Evolutionary conservation across 53 echinoderm and acorn worm species (phyloP).

Genomic region (Paelopatides confundens): DNA sequence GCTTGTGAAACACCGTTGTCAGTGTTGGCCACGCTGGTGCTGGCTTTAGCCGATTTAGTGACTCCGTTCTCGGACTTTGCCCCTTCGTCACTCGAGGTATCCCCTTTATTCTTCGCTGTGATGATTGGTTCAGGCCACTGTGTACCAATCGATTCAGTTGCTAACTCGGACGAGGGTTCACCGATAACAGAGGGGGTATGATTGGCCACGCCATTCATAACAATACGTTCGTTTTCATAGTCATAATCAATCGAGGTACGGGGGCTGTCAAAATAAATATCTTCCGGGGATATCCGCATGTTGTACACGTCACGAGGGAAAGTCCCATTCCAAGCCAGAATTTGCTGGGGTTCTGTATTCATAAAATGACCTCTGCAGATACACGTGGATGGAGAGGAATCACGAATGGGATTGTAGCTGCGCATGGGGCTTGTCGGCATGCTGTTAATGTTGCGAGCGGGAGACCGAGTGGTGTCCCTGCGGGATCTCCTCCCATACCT

Average conservation of each 20-base stretch:
- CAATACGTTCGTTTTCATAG: constrained; percentile 68
- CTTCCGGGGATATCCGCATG: constrained; percentile 69
- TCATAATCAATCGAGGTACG: constrained; percentile 92
- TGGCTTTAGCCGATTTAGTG: constrained; percentile 10
- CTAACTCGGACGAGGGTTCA: constrained; percentile 68
- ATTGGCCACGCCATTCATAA: constrained; percentile 55
- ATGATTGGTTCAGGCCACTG: constrained; percentile 96
- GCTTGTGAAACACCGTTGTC: constrained; percentile 31
- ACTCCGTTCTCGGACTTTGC: constrained; percentile 41
- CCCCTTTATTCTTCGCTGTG: constrained; percentile 61
- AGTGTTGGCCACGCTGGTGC: neutral
- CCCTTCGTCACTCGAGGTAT: constrained; percentile 23
- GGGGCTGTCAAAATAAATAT: constrained; percentile 86
- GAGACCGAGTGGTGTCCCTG: constrained; percentile 84
- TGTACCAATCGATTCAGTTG: constrained; percentile 82
- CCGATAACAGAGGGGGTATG: constrained; percentile 66
- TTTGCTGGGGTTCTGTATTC: constrained; percentile 78
- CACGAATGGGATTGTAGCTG: constrained; percentile 69
- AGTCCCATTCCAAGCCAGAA: constrained; percentile 98
- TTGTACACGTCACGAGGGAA: constrained; percentile 95
- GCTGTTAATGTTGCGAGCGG: constrained; percentile 78
- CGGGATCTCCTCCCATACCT: constrained; percentile 82
- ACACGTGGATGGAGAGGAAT: constrained; percentile 81
- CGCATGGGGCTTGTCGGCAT: constrained; percentile 90
- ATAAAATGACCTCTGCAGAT: constrained; percentile 68